Base-by-base conservation (phyloP, 2,797 vertebrate species). In the Pagetopsis macropterus region DNA sequence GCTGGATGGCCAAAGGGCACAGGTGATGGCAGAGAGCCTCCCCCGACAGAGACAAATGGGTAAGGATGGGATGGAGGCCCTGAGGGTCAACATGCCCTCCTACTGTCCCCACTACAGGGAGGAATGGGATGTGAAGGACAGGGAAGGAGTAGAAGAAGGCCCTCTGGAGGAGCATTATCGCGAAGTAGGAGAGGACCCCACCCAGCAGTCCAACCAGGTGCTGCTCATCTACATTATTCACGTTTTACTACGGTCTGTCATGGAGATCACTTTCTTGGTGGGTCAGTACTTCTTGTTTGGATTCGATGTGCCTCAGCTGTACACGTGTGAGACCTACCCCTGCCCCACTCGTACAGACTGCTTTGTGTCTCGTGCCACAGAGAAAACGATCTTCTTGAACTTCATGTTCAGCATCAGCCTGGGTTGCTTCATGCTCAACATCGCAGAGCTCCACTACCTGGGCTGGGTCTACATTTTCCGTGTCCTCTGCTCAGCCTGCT, bases 371-470 rank as follows among this genome's bases (percentile, higher is more conserved):
- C 89, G 91, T 9, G 92, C 89, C 81, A 92, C 88, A 0, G 91
- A 94, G 80, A 93, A 94, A 79, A 93, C 89, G 15, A 89, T 93
- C 63, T 93, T 94, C 65, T 86, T 95, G 52, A 92, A 92, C 76
- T 92, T 94, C 58, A 93, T 91, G 91, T 92, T 93, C 48, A 86
- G 83, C 60, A 87, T 91, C 66, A 90, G 91, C 51, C 61, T 91
- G 11, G 90, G 89, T 13, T 95, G 89, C 74, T 94, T 93, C 41
- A 62, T 94, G 51, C 84, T 92, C 44, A 94, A 92, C 80, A 84
- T 92, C 1, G 88, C 74, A 5, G 91, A 93, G 82, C 83, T 93
- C 15, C 90, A 94, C 81, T 94, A 89, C 57, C 85, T 93, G 16
- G 93, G 92, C 48, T 91, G 92, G 91, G 65, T 93, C 48, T 94